Conservation (phyloP, 2,888 invertebrate genomes). For the Trilocha varians region DNA sequence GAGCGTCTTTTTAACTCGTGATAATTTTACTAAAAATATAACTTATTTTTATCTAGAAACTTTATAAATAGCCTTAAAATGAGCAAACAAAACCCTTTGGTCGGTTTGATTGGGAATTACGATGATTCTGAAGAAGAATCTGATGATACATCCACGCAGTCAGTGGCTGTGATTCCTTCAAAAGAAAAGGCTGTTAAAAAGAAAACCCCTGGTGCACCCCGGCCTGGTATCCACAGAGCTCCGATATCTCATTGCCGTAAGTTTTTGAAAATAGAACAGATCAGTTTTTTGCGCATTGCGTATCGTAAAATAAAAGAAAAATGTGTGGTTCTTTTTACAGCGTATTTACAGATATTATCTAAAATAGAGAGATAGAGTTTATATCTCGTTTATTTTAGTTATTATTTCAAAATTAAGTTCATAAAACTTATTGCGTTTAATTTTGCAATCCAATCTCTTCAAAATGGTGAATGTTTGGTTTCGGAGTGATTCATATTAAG, state of each 20-base stretch:
- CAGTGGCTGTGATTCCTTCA: not conserved
- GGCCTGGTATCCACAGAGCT: slow-evolving; percentile 45
- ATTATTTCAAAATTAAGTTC: no score
- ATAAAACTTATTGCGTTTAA: no score
- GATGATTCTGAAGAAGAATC: slow-evolving; percentile 61
- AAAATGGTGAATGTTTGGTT: no score
- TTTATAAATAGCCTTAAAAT: slow-evolving; percentile 21
- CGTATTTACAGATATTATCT: no score
- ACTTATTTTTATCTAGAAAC: not conserved
- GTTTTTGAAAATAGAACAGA: no score
- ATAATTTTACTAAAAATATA: not conserved
- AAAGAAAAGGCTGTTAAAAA: slow-evolving; percentile 9
- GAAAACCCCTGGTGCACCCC: slow-evolving; percentile 11
- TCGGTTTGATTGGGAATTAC: slow-evolving; percentile 50
- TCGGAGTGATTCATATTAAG: no score
- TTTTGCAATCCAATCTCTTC: no score
- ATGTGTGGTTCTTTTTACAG: no score
- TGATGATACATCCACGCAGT: slow-evolving; percentile 26
- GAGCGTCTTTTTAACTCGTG: not conserved
- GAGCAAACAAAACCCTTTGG: slow-evolving; percentile 56
- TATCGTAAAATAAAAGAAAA: no score
- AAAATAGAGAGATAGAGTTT: no score
- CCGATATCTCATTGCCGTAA: slow-evolving; percentile 61
- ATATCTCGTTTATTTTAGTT: no score
- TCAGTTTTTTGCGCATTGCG: no score